Base-by-base conservation (phyloP, 2,797 vertebrate genomes). In the Pagetopsis macropterus region DNA sequence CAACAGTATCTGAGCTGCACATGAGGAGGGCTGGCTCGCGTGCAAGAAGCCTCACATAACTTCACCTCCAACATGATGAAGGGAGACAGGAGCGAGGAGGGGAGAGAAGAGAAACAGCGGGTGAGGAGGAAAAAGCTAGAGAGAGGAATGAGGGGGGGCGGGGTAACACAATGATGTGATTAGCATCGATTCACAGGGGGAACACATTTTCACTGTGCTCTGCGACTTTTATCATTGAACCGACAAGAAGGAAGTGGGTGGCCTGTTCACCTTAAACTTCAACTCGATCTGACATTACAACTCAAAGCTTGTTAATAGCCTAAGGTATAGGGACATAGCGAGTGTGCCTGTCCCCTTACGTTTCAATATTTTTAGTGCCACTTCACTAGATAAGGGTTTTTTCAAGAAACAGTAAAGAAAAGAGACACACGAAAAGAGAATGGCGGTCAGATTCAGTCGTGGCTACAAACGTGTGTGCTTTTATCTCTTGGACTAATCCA, bases 141-240 rank as follows among this genome's bases (percentile, higher is more conserved):
- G 75, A 72, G 84, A 84, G 71, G 70, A 51, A 55, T 37, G 65
- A 70, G 76, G 78, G 73, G 72, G 75, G 12, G 23, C 21, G 60
- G 78, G 58, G 41, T 33, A 55, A 72, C 66, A 81, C 77, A 70
- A 72, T 88, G 85, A 90, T 88, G 91, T 81, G 85, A 90, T 89
- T 88, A 89, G 84, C 88, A 91, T 91, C 58, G 91, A 93, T 89
- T 91, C 79, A 75, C 79, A 58, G 73, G 56, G 82, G 83, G 87
- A 91, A 80, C 87, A 88, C 57, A 89, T 90, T 83, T 84, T 84
- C 77, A 65, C 80, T 70, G 56, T 17, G 70, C 75, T 87, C 72
- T 59, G 69, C 73, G 51, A 81, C 78, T 86, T 83, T 82, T 89
- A 86, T 87, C 70, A 76, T 54, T 69, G 76, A 83, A 59, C 41